These are phyloP conservation scores for Cathartes aura DNA, from an alignment of 2,113 vertebrate genomes.

Conservation along the genomic window DNA sequence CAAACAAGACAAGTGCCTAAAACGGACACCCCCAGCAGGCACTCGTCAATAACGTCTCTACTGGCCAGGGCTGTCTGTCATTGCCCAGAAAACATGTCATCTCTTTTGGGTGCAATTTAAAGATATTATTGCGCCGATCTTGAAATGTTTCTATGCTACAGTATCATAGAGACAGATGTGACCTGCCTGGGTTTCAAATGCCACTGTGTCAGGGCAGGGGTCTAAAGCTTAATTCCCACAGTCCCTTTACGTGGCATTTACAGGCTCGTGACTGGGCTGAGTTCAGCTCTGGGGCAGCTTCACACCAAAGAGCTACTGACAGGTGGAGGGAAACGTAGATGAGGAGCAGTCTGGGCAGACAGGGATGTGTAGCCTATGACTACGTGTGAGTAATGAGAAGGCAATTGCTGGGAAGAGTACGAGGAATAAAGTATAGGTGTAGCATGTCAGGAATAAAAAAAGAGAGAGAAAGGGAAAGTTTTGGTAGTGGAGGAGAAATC, in stretches of 20 bases:
- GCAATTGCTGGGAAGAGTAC: rapidly evolving
- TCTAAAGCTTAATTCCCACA: neutral
- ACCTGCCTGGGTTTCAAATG: neutral
- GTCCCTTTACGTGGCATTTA: neutral
- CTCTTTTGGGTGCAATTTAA: neutral
- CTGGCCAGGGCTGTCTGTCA: neutral
- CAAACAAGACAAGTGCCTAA: neutral
- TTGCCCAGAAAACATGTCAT: neutral
- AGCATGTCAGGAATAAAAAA: neutral
- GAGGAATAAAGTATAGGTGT: neutral
- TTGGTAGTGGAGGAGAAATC: neutral
- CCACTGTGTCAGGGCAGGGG: neutral
- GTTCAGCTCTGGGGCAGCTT: neutral
- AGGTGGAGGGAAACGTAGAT: neutral
- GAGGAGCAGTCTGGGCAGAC: neutral
- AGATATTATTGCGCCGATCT: neutral
- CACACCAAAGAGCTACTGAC: neutral
- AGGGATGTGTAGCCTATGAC: neutral
- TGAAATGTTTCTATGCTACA: neutral
- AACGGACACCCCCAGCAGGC: neutral
- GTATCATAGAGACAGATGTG: rapidly evolving
- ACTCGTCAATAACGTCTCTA: rapidly evolving
- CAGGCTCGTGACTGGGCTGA: neutral
- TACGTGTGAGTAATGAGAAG: rapidly evolving
- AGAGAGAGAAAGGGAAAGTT: neutral